These are phyloP conservation scores for Bos javanicus DNA, from an alignment of 2,113 vertebrate species.

Conservation along the genomic window DNA sequence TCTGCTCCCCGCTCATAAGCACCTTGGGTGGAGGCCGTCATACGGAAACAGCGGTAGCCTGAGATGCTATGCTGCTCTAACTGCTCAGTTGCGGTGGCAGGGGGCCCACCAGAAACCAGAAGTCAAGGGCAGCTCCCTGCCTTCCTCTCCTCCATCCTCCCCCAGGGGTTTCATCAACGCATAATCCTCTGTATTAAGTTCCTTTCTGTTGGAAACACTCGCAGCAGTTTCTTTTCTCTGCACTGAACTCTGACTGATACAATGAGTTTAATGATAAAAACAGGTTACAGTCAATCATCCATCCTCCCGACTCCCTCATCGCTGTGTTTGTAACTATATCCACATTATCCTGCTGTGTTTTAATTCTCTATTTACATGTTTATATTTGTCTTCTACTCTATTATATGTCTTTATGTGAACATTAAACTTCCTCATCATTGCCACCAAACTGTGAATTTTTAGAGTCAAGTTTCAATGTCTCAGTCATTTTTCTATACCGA, in stretches of 20 bases:
- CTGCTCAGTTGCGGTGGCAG: rapidly evolving
- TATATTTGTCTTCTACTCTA: neutral
- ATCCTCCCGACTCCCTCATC: neutral
- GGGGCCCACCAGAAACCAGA: neutral
- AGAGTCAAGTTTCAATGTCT: neutral
- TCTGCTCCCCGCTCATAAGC: neutral
- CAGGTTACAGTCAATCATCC: neutral
- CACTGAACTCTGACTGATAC: neutral
- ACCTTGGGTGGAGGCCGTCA: neutral
- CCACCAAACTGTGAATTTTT: neutral
- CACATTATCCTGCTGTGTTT: neutral
- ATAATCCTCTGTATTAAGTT: neutral
- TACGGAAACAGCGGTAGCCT: neutral
- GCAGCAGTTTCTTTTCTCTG: neutral
- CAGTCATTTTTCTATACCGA: neutral
- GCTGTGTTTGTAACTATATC: neutral
- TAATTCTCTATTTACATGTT: neutral
- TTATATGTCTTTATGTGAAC: neutral
- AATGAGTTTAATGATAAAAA: neutral
- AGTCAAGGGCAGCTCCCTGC: neutral
- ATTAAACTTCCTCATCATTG: neutral
- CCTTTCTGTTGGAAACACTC: neutral
- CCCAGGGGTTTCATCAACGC: neutral
- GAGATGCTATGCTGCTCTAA: neutral
- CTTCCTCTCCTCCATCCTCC: neutral